Evolutionary conservation across 2,888 invertebrate species (phyloP).

Genomic region (Philaethria dido): DNA sequence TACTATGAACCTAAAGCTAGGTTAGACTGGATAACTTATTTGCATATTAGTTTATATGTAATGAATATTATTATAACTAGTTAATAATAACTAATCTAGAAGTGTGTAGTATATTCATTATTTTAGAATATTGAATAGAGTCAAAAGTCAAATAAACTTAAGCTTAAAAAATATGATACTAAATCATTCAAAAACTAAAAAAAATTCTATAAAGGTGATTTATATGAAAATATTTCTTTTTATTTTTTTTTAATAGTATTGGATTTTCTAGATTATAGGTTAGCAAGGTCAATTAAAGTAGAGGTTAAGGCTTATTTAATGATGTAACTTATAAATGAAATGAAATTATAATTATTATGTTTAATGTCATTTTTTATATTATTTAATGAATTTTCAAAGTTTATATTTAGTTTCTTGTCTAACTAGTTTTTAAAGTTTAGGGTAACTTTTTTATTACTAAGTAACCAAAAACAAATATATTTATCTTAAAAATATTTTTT

Average conservation of each 20-base stretch:
- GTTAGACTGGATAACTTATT: slow-evolving; percentile 32
- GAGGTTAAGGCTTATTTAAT: slow-evolving; percentile 10
- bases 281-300: slow-evolving; percentile 8
- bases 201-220: background rate
- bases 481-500: too few relatives aligned
- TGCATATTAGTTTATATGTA: slow-evolving; percentile 4
- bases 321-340: slow-evolving; percentile 5
- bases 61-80: background rate
- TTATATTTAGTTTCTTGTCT: background rate
- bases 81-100: too few relatives aligned
- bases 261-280: slow-evolving; percentile 4
- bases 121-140: too few relatives aligned
- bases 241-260: background rate
- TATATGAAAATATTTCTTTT: background rate
- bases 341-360: background rate
- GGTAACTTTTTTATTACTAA: too few relatives aligned
- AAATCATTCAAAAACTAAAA: background rate
- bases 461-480: too few relatives aligned
- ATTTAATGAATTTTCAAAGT: background rate
- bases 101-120: too few relatives aligned
- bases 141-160: too few relatives aligned
- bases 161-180: too few relatives aligned
- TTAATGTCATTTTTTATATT: background rate
- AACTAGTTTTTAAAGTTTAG: too few relatives aligned
- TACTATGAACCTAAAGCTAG: slow-evolving; percentile 36